These are phyloP conservation scores for Muscicapa striata DNA, from an alignment of 2,797 vertebrate species.

Conservation along the genomic window DNA sequence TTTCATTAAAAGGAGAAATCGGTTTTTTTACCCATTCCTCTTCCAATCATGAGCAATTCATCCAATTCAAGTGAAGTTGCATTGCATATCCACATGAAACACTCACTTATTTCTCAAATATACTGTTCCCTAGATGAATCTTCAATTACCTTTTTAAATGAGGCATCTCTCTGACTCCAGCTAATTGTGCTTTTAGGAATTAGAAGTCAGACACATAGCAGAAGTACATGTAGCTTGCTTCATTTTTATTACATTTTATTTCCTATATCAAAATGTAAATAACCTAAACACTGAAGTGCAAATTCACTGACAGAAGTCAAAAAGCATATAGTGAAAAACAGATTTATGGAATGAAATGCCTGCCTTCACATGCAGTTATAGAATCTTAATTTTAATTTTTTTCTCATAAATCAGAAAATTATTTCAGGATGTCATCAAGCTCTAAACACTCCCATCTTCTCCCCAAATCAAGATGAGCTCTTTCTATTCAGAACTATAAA, in stretches of 20 bases:
- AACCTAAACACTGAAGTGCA: neutral
- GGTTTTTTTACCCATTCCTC: neutral
- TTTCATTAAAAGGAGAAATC: neutral
- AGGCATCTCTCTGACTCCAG: neutral
- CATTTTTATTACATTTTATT: neutral
- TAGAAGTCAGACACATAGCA: neutral
- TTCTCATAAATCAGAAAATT: neutral
- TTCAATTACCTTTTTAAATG: neutral
- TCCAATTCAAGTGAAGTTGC: neutral
- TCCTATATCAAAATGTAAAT: neutral
- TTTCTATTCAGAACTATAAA: neutral
- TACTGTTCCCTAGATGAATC: neutral
- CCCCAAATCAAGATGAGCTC: neutral
- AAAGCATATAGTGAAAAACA: neutral
- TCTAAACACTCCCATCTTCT: neutral
- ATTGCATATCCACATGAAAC: neutral
- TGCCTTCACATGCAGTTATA: neutral
- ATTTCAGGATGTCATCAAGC: neutral
- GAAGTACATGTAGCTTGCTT: neutral
- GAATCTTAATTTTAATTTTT: neutral
- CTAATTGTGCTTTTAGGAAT: neutral
- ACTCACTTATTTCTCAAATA: neutral
- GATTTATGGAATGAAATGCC: neutral
- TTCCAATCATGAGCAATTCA: neutral
- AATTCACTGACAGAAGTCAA: neutral